Percentiles rank a stretch among this genome's conserved stretches.
phyloP scores from a whole-genome alignment of 2,113 vertebrate species.

The Mustelus asterias region DNA sequence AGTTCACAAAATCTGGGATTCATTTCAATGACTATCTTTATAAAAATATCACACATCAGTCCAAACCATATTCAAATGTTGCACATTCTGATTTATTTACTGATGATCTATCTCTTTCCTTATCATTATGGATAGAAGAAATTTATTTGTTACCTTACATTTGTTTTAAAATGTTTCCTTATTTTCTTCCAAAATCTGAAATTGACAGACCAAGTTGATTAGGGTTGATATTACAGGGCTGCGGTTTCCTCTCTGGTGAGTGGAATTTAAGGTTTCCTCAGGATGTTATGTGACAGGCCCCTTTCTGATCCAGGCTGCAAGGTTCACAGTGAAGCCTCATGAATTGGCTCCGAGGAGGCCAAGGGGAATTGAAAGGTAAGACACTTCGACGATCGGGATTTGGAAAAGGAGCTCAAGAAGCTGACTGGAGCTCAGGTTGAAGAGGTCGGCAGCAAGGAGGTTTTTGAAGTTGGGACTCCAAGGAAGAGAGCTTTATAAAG shows the following conservation, averaged over 20 bases:
- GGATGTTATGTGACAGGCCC: neutral
- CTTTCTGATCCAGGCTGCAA: neutral
- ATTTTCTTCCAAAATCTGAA: neutral
- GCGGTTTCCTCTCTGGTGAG: neutral
- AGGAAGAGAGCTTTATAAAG: neutral
- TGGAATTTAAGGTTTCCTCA: neutral
- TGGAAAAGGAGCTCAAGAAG: neutral
- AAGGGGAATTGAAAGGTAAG: neutral
- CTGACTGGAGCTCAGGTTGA: neutral
- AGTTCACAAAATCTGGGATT: constrained; percentile 30
- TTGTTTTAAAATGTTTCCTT: neutral
- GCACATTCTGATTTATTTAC: constrained; percentile 8
- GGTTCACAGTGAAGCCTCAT: neutral
- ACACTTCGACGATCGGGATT: neutral
- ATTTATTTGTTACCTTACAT: neutral
- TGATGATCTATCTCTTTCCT: constrained; percentile 7
- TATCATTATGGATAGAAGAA: constrained; percentile 14
- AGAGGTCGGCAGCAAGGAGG: neutral
- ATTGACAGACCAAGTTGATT: neutral
- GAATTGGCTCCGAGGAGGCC: neutral
- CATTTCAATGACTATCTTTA: constrained; percentile 27
- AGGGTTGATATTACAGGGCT: neutral
- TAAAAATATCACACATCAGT: constrained; percentile 8
- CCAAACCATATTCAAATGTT: neutral
- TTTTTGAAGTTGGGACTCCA: neutral